These are phyloP conservation scores for Salpingus planirostris DNA, from an alignment of 2,888 invertebrate species.

Conservation along the genomic window DNA sequence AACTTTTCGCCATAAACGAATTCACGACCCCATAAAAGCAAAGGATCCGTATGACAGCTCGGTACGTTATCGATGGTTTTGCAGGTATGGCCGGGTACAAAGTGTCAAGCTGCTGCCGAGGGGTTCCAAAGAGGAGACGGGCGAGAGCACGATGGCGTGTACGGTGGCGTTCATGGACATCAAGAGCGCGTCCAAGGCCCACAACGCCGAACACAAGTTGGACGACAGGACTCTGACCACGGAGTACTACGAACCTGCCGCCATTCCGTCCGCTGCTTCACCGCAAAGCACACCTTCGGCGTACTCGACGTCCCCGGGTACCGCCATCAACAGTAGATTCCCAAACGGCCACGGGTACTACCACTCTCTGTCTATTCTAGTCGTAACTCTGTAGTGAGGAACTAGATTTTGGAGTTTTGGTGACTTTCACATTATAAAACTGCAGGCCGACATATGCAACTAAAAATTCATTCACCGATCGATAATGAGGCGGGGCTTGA, in stretches of 20 bases:
- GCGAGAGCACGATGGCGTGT: constrained; percentile 66
- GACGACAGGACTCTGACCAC: constrained; percentile 82
- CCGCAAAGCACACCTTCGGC: constrained; percentile 43
- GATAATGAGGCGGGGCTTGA: too few species aligned
- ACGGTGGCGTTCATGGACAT: constrained; percentile 95
- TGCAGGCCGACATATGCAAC: too few species aligned
- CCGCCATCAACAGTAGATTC: constrained; percentile 41
- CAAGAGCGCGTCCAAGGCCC: constrained; percentile 88
- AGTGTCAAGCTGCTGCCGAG: constrained; percentile 85
- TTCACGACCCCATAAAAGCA: too few species aligned
- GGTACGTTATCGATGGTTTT: too few species aligned
- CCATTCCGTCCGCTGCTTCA: constrained; percentile 55
- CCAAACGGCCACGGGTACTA: constrained; percentile 49
- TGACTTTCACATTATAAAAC: too few species aligned
- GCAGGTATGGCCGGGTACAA: constrained; percentile 95
- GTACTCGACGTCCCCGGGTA: constrained; percentile 55
- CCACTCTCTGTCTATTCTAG: too few species aligned
- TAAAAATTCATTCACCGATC: too few species aligned
- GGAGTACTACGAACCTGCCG: constrained; percentile 83
- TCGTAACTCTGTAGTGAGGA: too few species aligned
- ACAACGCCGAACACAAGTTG: constrained; percentile 81
- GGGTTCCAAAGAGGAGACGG: constrained; percentile 45
- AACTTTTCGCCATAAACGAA: too few species aligned
- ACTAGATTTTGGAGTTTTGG: too few species aligned
- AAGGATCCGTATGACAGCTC: too few species aligned